These are phyloP conservation scores for Xerus rutilus DNA, from an alignment of 2,797 vertebrate genomes.

Conservation along the genomic window DNA sequence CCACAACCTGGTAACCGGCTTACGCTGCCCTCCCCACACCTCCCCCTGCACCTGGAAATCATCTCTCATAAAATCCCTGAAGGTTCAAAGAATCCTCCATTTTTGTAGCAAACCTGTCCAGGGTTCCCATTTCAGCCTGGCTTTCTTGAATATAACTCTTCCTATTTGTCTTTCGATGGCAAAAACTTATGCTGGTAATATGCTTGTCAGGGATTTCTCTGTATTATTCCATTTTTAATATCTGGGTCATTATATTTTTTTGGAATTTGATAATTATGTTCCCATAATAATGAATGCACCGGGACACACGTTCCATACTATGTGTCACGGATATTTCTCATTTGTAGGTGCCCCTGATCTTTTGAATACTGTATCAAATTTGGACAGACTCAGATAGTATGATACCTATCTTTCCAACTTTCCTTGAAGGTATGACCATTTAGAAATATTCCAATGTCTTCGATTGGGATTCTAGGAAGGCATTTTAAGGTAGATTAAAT, in stretches of 20 bases:
- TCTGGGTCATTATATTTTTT: neutral
- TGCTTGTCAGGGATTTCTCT: neutral
- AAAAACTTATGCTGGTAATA: neutral
- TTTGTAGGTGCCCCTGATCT: neutral
- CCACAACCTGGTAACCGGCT: neutral
- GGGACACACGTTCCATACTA: neutral
- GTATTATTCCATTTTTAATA: constrained; percentile 17
- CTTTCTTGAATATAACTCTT: neutral
- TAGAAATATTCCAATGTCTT: neutral
- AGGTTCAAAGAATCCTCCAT: neutral
- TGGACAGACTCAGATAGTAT: neutral
- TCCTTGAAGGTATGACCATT: neutral
- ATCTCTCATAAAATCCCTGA: neutral
- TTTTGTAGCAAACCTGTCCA: neutral
- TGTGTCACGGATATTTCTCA: neutral
- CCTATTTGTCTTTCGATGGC: neutral
- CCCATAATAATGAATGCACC: neutral
- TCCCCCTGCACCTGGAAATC: neutral
- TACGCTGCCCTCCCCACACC: neutral
- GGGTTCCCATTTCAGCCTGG: neutral
- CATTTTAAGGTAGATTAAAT: neutral
- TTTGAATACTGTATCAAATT: neutral
- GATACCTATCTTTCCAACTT: neutral
- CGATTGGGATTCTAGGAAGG: neutral
- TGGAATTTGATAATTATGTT: constrained; percentile 23